These are phyloP conservation scores for Protophormia terraenovae DNA, from an alignment of 2,888 invertebrate species.

Conservation along the genomic window DNA sequence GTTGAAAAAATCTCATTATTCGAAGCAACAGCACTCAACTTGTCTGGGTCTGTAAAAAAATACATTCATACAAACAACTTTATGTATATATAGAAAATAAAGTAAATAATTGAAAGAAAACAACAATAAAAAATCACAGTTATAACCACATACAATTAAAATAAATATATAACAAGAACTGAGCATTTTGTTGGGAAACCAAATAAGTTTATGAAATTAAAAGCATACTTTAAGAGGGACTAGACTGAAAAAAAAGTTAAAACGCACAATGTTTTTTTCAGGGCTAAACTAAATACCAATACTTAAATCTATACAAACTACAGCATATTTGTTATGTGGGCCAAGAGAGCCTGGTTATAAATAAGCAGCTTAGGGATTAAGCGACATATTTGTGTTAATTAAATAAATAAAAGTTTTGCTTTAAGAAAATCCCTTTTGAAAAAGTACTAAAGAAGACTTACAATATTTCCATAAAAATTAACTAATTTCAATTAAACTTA, in stretches of 20 bases:
- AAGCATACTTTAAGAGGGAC: not conserved
- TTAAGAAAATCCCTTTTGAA: not conserved
- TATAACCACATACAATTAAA: constrained; percentile 10
- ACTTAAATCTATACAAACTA: not conserved
- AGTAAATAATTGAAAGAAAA: not conserved
- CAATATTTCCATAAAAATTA: not conserved
- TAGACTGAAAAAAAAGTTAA: not conserved
- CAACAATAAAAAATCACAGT: constrained; percentile 22
- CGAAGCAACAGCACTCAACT: constrained; percentile 44
- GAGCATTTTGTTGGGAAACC: not conserved
- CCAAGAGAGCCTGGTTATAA: not conserved
- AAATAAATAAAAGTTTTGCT: not conserved
- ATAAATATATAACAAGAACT: constrained; percentile 1
- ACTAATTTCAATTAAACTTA: not conserved
- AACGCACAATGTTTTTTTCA: not conserved
- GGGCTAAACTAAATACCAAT: not conserved
- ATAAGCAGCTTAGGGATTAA: constrained; percentile 22
- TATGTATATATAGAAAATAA: not conserved
- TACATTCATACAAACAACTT: not conserved
- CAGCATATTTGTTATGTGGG: constrained; percentile 12
- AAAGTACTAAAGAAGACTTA: not conserved
- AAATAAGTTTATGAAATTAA: not conserved
- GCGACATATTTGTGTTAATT: not conserved
- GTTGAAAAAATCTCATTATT: constrained; percentile 42
- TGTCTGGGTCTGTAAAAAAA: constrained; percentile 15